phyloP scores from a whole-genome alignment of 2,113 vertebrate species.

The Zapus hudsonius region DNA sequence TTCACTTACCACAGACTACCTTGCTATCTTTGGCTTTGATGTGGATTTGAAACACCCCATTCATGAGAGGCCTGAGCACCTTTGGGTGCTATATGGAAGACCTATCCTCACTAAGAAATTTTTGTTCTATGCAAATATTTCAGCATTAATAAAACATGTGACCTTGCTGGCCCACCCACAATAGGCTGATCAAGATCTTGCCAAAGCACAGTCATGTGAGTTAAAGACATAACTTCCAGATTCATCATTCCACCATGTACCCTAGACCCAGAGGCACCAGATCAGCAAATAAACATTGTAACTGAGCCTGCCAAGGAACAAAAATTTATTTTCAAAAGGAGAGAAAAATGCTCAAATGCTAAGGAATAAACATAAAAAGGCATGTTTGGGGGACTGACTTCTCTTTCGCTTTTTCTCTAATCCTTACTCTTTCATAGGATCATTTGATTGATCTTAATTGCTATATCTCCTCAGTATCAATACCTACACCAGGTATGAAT shows the following conservation, averaged over 20 bases:
- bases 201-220: not conserved
- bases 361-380: not conserved
- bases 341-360: not conserved
- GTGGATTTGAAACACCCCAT: too few species aligned
- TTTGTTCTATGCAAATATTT: not conserved
- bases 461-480: not conserved
- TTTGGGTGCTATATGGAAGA: not conserved
- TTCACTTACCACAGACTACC: not conserved
- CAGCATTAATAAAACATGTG: not conserved
- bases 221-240: not conserved
- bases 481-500: not conserved
- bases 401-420: not conserved
- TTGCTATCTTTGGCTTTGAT: not conserved
- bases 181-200: not conserved
- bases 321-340: not conserved
- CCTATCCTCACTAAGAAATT: not conserved
- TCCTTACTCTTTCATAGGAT: not conserved
- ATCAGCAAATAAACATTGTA: not conserved
- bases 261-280: not conserved
- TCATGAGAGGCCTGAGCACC: not conserved
- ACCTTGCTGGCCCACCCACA: not conserved
- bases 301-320: not conserved
- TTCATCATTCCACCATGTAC: too few species aligned
- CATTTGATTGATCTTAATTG: not conserved
- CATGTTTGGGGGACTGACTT: not conserved